These are phyloP conservation scores for Helicolenus hilgendorfi DNA, from an alignment of 2,797 vertebrate genomes.

Conservation along the genomic window DNA sequence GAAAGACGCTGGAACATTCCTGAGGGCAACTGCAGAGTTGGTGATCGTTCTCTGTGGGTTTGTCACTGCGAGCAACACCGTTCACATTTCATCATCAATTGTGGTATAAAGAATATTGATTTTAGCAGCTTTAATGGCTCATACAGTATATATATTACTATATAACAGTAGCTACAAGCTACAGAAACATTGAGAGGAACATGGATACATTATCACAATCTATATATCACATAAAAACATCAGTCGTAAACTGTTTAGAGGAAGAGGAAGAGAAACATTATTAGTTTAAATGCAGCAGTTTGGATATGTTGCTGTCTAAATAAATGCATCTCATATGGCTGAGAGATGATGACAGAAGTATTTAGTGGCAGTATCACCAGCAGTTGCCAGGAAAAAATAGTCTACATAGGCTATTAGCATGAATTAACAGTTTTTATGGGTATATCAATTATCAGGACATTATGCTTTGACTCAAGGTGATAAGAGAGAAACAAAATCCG, in stretches of 20 bases:
- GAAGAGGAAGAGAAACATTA: neutral
- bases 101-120: neutral
- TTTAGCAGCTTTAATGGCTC: neutral
- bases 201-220: neutral
- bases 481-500: neutral
- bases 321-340: neutral
- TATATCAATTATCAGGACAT: neutral
- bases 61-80: too few relatives aligned
- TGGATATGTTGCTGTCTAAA: neutral
- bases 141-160: neutral
- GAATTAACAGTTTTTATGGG: neutral
- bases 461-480: neutral
- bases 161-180: neutral
- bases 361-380: neutral
- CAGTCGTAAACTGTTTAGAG: neutral
- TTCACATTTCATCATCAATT: neutral
- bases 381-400: neutral
- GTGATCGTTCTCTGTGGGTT: neutral
- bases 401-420: neutral
- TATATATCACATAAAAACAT: neutral
- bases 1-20: neutral
- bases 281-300: neutral
- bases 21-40: too few relatives aligned
- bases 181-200: neutral
- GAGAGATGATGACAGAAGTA: neutral